Percentiles rank a stretch among this genome's conserved stretches.
Evolutionary conservation across 2,888 invertebrate species (phyloP).

Genomic region (Endotricha flammealis): DNA sequence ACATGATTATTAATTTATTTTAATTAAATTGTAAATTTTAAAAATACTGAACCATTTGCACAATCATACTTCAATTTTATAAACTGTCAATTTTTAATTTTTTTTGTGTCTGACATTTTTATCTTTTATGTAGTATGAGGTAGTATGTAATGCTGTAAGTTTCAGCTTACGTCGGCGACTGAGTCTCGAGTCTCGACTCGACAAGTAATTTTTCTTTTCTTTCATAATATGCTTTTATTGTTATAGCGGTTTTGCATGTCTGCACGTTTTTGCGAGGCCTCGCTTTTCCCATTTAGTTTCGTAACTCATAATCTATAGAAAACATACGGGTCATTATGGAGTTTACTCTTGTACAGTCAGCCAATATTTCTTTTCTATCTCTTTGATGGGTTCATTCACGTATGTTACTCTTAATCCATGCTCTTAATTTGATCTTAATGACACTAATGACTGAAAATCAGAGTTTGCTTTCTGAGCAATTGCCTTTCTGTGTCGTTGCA

Average conservation of each 20-base stretch:
- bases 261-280: conserved; percentile 37
- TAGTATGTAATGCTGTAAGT: conserved; percentile 17
- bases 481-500: too few relatives aligned
- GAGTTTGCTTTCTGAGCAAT: too few relatives aligned
- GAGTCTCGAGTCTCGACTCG: too few relatives aligned
- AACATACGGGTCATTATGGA: conserved; percentile 16
- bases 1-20: conserved; percentile 40
- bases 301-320: conserved; percentile 14
- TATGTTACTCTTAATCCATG: too few relatives aligned
- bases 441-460: too few relatives aligned
- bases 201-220: conserved; percentile 41
- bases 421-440: too few relatives aligned
- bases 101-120: not conserved
- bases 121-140: not conserved
- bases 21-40: conserved; percentile 18
- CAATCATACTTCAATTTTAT: conserved; percentile 4
- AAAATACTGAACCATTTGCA: conserved; percentile 6
- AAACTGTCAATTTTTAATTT: conserved; percentile 5
- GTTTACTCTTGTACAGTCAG: too few relatives aligned
- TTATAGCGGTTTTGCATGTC: conserved; percentile 67
- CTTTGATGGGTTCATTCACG: too few relatives aligned
- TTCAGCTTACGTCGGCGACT: conserved; percentile 33
- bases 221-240: conserved; percentile 50
- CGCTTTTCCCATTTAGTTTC: conserved; percentile 39
- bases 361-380: too few relatives aligned